phyloP scores from a whole-genome alignment of 2,797 vertebrate species.

The Hyperoplus lanceolatus region DNA sequence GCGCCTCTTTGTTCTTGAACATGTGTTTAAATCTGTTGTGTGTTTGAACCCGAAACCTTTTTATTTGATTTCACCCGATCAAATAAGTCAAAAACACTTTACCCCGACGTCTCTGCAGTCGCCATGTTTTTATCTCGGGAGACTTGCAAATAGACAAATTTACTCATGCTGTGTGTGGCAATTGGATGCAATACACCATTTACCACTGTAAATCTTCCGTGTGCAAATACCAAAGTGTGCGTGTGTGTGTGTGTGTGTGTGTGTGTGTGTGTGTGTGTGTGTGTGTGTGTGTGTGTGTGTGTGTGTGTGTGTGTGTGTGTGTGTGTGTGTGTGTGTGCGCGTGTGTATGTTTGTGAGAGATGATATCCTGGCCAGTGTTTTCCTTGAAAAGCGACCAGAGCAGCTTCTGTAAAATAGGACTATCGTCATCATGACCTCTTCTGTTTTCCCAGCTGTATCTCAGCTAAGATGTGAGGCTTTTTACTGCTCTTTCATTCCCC shows the following conservation, averaged over 20 bases:
- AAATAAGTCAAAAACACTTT: slow-evolving; percentile 47
- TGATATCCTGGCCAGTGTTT: slow-evolving; percentile 66
- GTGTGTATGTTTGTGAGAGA: slow-evolving; percentile 12
- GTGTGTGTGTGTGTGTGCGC: slow-evolving; percentile 23
- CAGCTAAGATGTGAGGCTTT: slow-evolving; percentile 71
- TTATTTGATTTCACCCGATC: slow-evolving; percentile 43
- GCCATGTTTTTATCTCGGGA: slow-evolving; percentile 51
- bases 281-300: slow-evolving; percentile 22
- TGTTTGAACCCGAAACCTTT: slow-evolving; percentile 33
- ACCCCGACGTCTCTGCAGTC: slow-evolving; percentile 29
- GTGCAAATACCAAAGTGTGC: slow-evolving; percentile 50
- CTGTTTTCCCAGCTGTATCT: slow-evolving; percentile 84
- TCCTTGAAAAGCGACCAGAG: slow-evolving; percentile 59
- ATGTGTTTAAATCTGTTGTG: background rate
- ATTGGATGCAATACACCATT: slow-evolving; percentile 79
- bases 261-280: background rate
- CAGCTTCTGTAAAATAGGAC: slow-evolving; percentile 66
- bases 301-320: background rate
- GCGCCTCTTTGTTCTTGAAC: too few relatives aligned
- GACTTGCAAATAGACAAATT: slow-evolving; percentile 59
- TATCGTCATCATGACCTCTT: slow-evolving; percentile 65
- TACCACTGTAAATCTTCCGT: slow-evolving; percentile 67
- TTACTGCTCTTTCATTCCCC: slow-evolving; percentile 26
- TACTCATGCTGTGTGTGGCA: slow-evolving; percentile 71
- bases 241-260: background rate